Percentiles rank a stretch among this genome's conserved stretches.
phyloP scores from a whole-genome alignment of 2,888 invertebrate genomes.

The Calameuta filiformis region DNA sequence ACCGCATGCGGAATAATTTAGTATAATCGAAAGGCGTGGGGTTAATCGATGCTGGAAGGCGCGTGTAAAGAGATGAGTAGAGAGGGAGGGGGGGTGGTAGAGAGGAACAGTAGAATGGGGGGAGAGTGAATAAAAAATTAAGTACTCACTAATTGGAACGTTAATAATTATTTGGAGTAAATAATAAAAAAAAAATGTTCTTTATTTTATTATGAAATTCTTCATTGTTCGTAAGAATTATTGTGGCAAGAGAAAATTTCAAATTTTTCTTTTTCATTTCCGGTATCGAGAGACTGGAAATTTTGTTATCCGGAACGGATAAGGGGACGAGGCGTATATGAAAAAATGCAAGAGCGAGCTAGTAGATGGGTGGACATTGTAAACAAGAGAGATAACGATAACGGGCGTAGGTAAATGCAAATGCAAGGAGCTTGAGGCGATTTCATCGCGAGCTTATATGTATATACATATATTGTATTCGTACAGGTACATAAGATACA shows the following conservation, averaged over 20 bases:
- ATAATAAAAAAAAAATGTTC: not conserved
- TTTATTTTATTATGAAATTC: not conserved
- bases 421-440: not conserved
- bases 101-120: not conserved
- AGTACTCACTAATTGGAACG: too few species aligned
- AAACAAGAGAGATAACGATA: not conserved
- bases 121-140: not conserved
- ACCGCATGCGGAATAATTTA: not conserved
- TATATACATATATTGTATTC: not conserved
- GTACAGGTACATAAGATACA: not conserved
- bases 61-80: not conserved
- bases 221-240: not conserved
- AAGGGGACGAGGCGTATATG: not conserved
- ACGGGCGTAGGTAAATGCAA: not conserved
- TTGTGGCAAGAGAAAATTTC: not conserved
- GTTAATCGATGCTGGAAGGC: not conserved
- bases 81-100: not conserved
- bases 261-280: not conserved
- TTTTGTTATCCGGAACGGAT: not conserved
- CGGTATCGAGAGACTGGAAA: not conserved
- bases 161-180: too few species aligned
- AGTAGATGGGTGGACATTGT: not conserved
- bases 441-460: too few species aligned
- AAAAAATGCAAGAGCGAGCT: not conserved
- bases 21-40: not conserved